Conservation (phyloP, 1,140 invertebrate genomes). For the Drosophila saltans region DNA sequence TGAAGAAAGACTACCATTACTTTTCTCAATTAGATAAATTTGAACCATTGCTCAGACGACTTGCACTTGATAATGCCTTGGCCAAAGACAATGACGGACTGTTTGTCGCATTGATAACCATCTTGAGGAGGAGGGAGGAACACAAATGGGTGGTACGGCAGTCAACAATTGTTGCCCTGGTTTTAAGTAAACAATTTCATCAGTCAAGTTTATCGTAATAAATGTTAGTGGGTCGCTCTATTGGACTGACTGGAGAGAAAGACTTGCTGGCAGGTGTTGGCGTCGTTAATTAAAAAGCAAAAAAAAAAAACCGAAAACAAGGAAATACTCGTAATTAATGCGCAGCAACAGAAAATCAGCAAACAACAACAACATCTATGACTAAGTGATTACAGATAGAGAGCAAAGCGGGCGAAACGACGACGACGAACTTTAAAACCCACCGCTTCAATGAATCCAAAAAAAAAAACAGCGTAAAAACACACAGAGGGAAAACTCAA, state of each 20-base stretch:
- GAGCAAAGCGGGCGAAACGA: slow-evolving; percentile 37
- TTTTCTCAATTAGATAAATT: background rate
- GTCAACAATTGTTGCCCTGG: slow-evolving; percentile 9
- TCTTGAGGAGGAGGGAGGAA: background rate
- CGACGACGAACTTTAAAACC: slow-evolving; percentile 40
- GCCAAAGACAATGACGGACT: background rate
- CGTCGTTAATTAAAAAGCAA: slow-evolving; percentile 46
- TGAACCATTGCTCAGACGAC: background rate
- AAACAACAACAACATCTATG: slow-evolving; percentile 55
- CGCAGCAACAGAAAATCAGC: slow-evolving; percentile 47
- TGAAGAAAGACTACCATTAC: background rate
- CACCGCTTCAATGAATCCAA: slow-evolving; percentile 57
- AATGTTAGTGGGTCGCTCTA: slow-evolving; percentile 56
- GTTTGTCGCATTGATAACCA: background rate
- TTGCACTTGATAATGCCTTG: background rate
- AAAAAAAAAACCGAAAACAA: slow-evolving; percentile 25
- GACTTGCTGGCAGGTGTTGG: slow-evolving; percentile 20
- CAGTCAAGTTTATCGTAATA: slow-evolving; percentile 49
- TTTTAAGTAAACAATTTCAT: slow-evolving; percentile 40
- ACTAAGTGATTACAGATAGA: slow-evolving; percentile 67
- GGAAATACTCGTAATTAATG: slow-evolving; percentile 72
- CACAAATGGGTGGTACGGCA: background rate
- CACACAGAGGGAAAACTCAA: slow-evolving; percentile 9
- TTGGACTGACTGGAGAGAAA: slow-evolving; percentile 10
- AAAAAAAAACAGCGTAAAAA: slow-evolving; percentile 59